These are phyloP conservation scores for Punctoribates punctum DNA, from an alignment of 2,888 invertebrate genomes.

Conservation along the genomic window DNA sequence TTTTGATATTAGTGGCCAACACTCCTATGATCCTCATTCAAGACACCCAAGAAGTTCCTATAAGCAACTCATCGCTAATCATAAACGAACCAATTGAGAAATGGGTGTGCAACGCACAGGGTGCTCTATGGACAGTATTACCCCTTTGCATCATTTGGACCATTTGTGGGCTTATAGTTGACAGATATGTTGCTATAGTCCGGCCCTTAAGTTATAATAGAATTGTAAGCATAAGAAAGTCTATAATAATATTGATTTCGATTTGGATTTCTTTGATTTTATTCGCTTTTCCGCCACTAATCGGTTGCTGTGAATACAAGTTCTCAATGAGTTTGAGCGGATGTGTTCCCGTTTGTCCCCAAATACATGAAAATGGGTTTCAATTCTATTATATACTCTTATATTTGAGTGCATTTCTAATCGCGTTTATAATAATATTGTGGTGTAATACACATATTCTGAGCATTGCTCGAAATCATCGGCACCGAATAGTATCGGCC, in stretches of 20 bases:
- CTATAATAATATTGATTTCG: constrained; percentile 63
- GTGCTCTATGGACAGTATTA: constrained; percentile 60
- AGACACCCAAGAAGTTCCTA: background rate
- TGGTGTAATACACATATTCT: constrained; percentile 53
- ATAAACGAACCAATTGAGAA: background rate
- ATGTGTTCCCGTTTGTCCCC: constrained; percentile 11
- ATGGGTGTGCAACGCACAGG: constrained; percentile 44
- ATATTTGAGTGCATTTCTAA: constrained; percentile 49
- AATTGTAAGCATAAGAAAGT: constrained; percentile 68
- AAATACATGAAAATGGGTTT: constrained; percentile 14
- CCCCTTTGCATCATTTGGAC: constrained; percentile 75
- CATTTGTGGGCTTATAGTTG: constrained; percentile 67
- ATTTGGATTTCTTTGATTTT: constrained; percentile 58
- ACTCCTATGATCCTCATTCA: constrained; percentile 24
- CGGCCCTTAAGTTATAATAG: constrained; percentile 74
- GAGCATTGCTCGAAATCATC: constrained; percentile 64
- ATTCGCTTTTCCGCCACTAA: constrained; percentile 47
- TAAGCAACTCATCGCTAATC: background rate
- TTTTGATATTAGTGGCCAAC: constrained; percentile 57
- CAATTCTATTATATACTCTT: constrained; percentile 47
- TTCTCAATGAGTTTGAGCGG: constrained; percentile 37
- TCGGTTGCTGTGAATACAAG: constrained; percentile 43
- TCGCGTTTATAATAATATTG: constrained; percentile 50
- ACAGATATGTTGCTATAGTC: constrained; percentile 71
- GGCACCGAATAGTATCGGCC: constrained; percentile 76